Base-by-base conservation (phyloP, 2,888 invertebrate genomes). In the Unio pictorum region DNA sequence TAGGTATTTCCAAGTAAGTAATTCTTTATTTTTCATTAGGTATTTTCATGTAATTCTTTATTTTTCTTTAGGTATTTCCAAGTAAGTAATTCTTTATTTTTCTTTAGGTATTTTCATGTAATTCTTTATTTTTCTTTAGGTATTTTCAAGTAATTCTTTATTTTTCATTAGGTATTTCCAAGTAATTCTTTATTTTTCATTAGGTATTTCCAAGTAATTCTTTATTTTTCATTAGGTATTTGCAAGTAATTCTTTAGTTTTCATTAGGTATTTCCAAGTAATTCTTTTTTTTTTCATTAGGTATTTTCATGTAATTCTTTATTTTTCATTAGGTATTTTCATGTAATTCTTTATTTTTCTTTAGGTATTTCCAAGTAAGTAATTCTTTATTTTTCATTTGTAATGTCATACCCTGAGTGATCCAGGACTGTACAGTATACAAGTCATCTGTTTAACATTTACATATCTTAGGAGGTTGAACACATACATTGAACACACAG, bases 301-400 rank as follows among this genome's bases (percentile, higher is more conserved):
- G 30, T 30, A 5, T 60, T 59, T 61, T 26, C 6, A 30, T 6
- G 20, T 54, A 20, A 20, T 57, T 18, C 26, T 64, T 54, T 23
- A 54, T 17, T 55, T 64, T 45, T 34, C 55, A 28, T n/a, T n/a
- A n/a, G n/a, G n/a, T n/a, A n/a, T n/a, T n/a, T n/a, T n/a, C n/a
- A n/a, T n/a, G n/a, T n/a, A n/a, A n/a, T n/a, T n/a, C n/a, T n/a
- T n/a, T n/a, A n/a, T n/a, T n/a, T n/a, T n/a, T n/a, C n/a, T n/a
- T 61, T 61, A 26, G 28, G 28, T 6, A 61, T 61, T 23, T 23
- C n/a, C n/a, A 30, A 30, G 30, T 30, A 23, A 61, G 61, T 23
- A 61, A 26, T 61, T 66, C 54, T 23, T 61, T 15, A 7, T 65
- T 55, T n/a, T 55, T 30, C 15, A 67, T 28, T 34, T 15, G 30